Evolutionary conservation across 2,797 vertebrate species (phyloP).

Genomic region (Enteromius argenteus): DNA sequence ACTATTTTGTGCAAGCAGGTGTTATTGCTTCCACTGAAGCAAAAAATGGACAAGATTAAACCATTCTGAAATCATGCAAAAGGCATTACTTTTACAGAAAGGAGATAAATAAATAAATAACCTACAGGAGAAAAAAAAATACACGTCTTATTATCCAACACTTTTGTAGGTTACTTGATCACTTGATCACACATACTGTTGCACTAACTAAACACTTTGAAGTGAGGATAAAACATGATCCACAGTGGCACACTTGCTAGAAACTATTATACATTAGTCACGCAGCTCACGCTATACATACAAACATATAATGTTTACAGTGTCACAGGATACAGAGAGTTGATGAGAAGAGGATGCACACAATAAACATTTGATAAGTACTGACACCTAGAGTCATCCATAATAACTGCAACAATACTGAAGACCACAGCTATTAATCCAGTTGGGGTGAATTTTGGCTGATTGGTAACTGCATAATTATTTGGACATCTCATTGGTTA

Average conservation of each 20-base stretch:
- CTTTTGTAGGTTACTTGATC: background rate
- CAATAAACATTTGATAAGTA: constrained; percentile 7
- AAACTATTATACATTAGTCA: constrained; percentile 19
- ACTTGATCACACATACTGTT: background rate
- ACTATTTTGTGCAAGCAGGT: background rate
- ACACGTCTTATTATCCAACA: background rate
- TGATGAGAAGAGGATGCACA: background rate
- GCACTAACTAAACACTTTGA: background rate
- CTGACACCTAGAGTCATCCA: constrained; percentile 9
- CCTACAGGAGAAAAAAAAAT: background rate
- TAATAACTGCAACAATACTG: background rate
- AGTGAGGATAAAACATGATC: constrained; percentile 5
- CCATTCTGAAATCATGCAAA: constrained; percentile 3
- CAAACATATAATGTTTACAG: constrained; percentile 12
- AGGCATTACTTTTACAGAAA: background rate
- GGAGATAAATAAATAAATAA: background rate
- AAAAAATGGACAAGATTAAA: background rate
- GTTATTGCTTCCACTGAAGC: background rate
- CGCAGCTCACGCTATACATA: constrained; percentile 3
- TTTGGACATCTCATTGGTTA: too few relatives aligned
- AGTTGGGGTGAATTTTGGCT: background rate
- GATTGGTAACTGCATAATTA: background rate
- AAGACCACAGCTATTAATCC: background rate
- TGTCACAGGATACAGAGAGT: constrained; percentile 8
- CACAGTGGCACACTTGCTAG: background rate